Base-by-base conservation (phyloP, 2,113 vertebrate species). In the Irena cyanogastra region DNA sequence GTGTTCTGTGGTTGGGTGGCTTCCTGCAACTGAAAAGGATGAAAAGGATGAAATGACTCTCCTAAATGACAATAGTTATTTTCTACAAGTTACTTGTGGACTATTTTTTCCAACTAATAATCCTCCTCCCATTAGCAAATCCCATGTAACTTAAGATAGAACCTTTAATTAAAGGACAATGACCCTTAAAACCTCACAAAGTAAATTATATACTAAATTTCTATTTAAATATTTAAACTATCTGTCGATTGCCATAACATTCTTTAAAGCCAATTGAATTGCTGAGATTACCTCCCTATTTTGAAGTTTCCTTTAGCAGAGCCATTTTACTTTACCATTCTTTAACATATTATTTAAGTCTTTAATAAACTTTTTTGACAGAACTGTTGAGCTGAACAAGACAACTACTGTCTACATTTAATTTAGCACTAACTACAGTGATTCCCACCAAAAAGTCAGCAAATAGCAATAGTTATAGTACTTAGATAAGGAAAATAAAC, bases 1-100 rank as follows among this genome's bases (percentile, higher is more conserved):
- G 97, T 97, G 96, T 97, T 96, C 90, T 97, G 97, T 97, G 97
- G 95, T 94, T 95, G 97, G 97, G 96, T 97, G 97, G 96, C 97
- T 98, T 98, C 97, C 97, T 98, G 97, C 95, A 97, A 98, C 98
- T 98, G 95, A 97, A 97, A 97, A 97, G 57, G 94, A 97, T 97
- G 97, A 98, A 97, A 97, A 97, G 44, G 93, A 97, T 97, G 97
- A 98, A 97, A 97, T 94, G 91, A 98, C 96, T 80, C 44, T 97
- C 87, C 93, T 96, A 96, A 86, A 96, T 92, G 95, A 98, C 95
- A 97, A 90, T 90, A 95, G 95, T 75, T 79, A 87, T 88, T 97
- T 96, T 96, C 98, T 98, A 98, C 91, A 97, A 97, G 96, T 97
- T 96, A 86, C 94, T 87, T 96, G 97, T 87, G 95, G 91, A 97